Evolutionary conservation across 2,797 vertebrate species (phyloP).

Genomic region (Australoheros facetus): DNA sequence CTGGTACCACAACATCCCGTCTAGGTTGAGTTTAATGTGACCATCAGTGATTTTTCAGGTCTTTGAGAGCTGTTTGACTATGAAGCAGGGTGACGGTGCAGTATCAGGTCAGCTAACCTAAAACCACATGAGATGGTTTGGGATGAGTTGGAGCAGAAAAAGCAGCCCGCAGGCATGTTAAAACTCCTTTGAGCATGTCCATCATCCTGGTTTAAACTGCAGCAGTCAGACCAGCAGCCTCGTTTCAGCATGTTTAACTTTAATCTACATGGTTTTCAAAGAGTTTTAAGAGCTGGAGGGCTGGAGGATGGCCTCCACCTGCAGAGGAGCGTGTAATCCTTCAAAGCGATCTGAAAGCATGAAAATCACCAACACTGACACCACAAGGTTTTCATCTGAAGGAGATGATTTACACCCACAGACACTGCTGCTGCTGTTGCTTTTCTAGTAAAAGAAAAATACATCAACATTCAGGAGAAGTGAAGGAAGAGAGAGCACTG

Average conservation of each 20-base stretch:
- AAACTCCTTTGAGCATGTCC: neutral
- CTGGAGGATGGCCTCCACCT: neutral
- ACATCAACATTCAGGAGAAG: conserved; percentile 2
- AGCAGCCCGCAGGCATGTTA: neutral
- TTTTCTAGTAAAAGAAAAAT: neutral
- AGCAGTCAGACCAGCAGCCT: neutral
- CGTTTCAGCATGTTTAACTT: neutral
- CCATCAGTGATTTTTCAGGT: rapidly evolving
- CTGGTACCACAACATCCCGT: rapidly evolving
- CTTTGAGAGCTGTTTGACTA: rapidly evolving
- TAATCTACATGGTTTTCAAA: neutral
- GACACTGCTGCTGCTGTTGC: neutral
- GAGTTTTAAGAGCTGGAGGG: neutral
- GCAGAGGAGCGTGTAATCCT: neutral
- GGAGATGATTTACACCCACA: neutral
- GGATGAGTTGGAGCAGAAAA: neutral
- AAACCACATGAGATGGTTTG: neutral
- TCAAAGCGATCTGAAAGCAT: neutral
- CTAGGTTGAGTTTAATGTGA: neutral
- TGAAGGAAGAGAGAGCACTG: neutral
- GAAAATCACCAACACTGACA: conserved; percentile 6
- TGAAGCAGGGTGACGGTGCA: neutral
- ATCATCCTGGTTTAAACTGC: neutral
- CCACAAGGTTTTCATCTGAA: neutral
- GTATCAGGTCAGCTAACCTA: rapidly evolving